Base-by-base conservation (phyloP, 2,113 vertebrate genomes). In the Mugil cephalus region DNA sequence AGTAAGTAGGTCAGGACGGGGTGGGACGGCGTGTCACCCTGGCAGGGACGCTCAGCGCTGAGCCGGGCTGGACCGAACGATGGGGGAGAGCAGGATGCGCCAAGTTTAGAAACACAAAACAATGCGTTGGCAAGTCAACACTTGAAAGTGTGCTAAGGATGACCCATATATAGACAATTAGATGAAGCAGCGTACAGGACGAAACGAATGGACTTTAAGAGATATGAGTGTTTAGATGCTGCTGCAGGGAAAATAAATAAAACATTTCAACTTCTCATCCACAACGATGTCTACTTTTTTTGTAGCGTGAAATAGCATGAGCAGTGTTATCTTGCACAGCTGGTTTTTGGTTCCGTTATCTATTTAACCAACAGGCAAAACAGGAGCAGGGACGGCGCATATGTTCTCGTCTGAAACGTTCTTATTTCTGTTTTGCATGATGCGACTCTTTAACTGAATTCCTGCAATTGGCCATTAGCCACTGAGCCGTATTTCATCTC, bases 1-100 rank as follows among this genome's bases (percentile, higher is more conserved):
- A n/a, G n/a, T 21, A 91, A 88, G 69, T 90, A 84, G 89, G 88
- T 89, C 91, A 91, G 84, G 56, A 81, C 63, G 71, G 36, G 59
- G 51, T 34, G 52, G 66, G 68, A 78, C 69, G 66, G 74, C 48
- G 77, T 17, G 1, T 52, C 59, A 43, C 35, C 47, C 55, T 51
- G 68, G 58, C 53, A 61, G 24, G 5, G 62, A 42, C 7, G 10
- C 13, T 42, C 36, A 43, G 19, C 5, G 9, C 21, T 14, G 17
- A 79, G 68, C 52, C 40, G 56, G 61, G 56, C 64, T 10, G 59
- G 45, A 62, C 69, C 30, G 15, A 50, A 38, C 47, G 24, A 74
- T 43, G 24, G 45, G 39, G 65, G 74, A 64, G 48, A 67, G 60
- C 24, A 55, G 68, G 61, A 82, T 73, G 62, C 85, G 73, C 61